These are phyloP conservation scores for Phallusia fumigata DNA, from an alignment of 23 tunicate species.

Conservation along the genomic window DNA sequence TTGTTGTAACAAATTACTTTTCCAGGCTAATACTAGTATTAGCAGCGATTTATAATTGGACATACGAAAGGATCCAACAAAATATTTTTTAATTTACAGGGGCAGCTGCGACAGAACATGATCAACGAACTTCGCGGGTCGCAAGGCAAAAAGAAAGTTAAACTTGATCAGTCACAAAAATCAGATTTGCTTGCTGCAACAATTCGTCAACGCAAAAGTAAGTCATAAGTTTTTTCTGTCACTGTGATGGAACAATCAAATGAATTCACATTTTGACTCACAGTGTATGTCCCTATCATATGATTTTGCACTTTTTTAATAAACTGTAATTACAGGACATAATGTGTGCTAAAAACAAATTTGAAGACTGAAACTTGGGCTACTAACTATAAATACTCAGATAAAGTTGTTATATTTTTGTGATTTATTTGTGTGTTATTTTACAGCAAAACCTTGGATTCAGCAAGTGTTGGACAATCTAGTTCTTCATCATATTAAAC, in stretches of 20 bases:
- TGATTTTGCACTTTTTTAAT: no score
- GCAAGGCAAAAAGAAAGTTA: neutral
- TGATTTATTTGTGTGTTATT: neutral
- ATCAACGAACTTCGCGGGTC: constrained; percentile 69
- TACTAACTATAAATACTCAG: no score
- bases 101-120: constrained; percentile 74
- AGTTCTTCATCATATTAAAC: constrained; percentile 71
- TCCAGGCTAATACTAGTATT: no score
- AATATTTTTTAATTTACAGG: constrained; percentile 22
- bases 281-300: neutral
- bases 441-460: constrained; percentile 50
- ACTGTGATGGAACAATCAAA: neutral
- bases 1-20: no score
- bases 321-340: no score
- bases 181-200: constrained; percentile 72
- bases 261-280: neutral
- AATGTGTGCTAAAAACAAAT: no score
- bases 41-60: no score
- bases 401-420: neutral
- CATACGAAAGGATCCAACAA: no score
- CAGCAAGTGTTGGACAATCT: constrained; percentile 86
- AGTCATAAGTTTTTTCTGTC: neutral
- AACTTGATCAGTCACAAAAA: neutral
- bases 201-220: constrained; percentile 40
- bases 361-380: no score